Base-by-base conservation (phyloP, 1,140 invertebrate genomes). In the Drosophila varians region DNA sequence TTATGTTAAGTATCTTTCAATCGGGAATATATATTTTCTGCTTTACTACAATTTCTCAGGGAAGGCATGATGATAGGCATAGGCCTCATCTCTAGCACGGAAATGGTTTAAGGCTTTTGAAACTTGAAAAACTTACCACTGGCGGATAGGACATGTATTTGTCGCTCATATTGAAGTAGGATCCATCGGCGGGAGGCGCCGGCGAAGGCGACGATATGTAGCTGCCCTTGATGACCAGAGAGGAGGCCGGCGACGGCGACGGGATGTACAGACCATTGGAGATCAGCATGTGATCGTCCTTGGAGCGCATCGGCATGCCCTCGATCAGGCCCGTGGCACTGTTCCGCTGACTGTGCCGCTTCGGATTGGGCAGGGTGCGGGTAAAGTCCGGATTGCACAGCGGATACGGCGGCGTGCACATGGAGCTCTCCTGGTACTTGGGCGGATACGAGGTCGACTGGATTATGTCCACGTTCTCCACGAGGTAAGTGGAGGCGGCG, bases 101-200 rank as follows among this genome's bases (percentile, higher is more conserved):
- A 21, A 21, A 21, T 21, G 21, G 2, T 21, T 21, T 21, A 19
- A n/a, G n/a, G n/a, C n/a, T n/a, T n/a, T n/a, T n/a, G n/a, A n/a
- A n/a, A 16, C 6, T 48, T 34, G 66, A 6, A 43, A 8, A 75
- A 87, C 92, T 92, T 49, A 93, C 93, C 48, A 93, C 91, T 11
- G 94, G 94, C 16, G 94, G 94, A 86, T 94, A 94, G 3, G 94
- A 94, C 75, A 95, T 93, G 84, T 95, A 96, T 61, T 94, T 92
- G 62, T 95, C 95, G 53, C 93, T 94, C 93, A 95, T 95, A 89
- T 96, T 96, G 92, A 95, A 96, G 89, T 96, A 96, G 48, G 94
- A 95, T 53, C 95, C 95, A 90, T 96, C 95, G 31, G 94, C 92
- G 11, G 95, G 95, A 47, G 95, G 95, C 89, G 95, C 95, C 47